Evolutionary conservation across 2,797 vertebrate genomes (phyloP), one percentile per base, ranked within the genome.

Genomic region (Sebastes hubbsi): DNA sequence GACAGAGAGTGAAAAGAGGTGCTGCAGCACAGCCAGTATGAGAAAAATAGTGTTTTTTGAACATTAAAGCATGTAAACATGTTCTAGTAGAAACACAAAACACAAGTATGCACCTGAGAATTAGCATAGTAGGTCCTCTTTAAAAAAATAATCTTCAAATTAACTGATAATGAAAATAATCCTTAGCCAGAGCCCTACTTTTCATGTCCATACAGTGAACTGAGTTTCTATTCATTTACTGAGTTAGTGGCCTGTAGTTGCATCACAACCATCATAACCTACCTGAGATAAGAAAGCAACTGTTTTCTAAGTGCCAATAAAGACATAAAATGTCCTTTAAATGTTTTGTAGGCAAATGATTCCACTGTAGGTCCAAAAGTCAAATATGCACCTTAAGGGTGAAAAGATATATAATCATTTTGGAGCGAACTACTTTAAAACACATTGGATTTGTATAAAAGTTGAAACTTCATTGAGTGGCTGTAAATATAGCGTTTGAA

Each of bases 401-500:
- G 12, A 29, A 3, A 60, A 46, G 1, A 68, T 27, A 54, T 27
- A 6, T 3, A 29, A 56, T 34, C 2, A 9, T 18, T 29, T 25
- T 18, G 1, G 34, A 38, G 29, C 0, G 0, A 72, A n/a, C 13
- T 5, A 18, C 6, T 55, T 16, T 22, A 30, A 58, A 70, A 56
- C 12, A 8, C 22, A 2, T 25, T 61, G 2, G 24, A 34, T 49
- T 14, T 55, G 20, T 30, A 22, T 36, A 27, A 78, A 56, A 71
- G 52, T 12, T 55, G 7, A 68, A 36, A 72, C 46, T 22, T 49
- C 16, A n/a, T 63, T 62, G 3, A 14, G 61, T 54, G 38, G 71
- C 71, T 78, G 54, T 75, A 80, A 82, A 83, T 64, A 60, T 34
- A 75, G 55, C 6, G 8, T 52, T 63, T 12, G 30, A 82, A 79